These are phyloP conservation scores for Myiagra hebetior DNA, from an alignment of 2,113 vertebrate species.

Conservation along the genomic window DNA sequence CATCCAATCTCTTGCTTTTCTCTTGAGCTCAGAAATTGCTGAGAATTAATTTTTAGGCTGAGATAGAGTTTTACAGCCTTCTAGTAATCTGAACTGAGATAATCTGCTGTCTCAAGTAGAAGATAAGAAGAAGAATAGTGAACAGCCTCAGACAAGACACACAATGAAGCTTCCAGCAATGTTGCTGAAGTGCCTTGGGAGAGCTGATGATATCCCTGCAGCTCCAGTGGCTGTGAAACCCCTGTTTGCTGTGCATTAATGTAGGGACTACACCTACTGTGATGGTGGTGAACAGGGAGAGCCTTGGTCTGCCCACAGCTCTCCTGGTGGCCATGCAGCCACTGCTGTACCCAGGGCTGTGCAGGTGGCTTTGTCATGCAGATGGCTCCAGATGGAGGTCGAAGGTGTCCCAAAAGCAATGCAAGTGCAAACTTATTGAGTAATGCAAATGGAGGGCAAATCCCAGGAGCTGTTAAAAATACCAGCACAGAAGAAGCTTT, in stretches of 20 bases:
- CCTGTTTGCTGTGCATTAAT: background rate
- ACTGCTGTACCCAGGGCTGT: background rate
- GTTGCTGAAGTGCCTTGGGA: background rate
- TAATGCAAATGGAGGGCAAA: background rate
- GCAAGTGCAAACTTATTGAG: background rate
- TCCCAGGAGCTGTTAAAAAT: background rate
- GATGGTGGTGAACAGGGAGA: background rate
- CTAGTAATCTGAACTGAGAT: background rate
- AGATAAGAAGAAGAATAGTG: background rate
- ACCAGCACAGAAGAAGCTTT: background rate
- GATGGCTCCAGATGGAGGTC: background rate
- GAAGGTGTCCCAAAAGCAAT: background rate
- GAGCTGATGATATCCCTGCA: background rate
- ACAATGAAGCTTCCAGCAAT: background rate
- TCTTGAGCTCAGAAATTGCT: background rate
- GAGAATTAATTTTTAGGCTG: background rate
- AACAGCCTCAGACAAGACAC: background rate
- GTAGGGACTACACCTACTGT: background rate
- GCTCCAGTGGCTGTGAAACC: background rate
- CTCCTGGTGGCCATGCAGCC: background rate
- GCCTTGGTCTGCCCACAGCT: background rate
- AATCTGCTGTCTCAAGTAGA: background rate
- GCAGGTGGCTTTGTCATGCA: background rate
- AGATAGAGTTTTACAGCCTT: background rate
- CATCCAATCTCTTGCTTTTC: background rate